Conservation (phyloP, 2,797 vertebrate genomes). For the Arremon brunneinucha region DNA sequence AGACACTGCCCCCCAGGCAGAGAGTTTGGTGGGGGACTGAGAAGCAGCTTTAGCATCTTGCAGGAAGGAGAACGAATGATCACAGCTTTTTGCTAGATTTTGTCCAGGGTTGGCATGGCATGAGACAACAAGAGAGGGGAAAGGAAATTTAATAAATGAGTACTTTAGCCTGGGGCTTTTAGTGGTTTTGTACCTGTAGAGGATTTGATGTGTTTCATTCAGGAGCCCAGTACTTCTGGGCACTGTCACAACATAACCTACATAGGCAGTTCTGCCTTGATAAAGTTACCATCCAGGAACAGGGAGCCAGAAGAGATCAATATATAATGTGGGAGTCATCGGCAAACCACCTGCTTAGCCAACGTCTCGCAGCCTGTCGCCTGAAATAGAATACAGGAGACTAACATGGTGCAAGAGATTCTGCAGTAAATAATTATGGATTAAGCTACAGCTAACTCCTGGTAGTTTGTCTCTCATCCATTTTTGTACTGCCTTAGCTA, state of each 20-base stretch:
- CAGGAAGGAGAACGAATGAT: background rate
- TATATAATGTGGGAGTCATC: constrained; percentile 17
- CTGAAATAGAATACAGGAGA: constrained; percentile 39
- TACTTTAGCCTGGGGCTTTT: background rate
- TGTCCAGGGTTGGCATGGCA: background rate
- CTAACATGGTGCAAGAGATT: background rate
- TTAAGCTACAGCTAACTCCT: background rate
- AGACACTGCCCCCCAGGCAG: background rate
- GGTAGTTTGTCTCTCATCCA: background rate
- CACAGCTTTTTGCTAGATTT: background rate
- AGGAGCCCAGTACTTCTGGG: background rate
- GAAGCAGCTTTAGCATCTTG: background rate
- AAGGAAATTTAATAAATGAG: background rate
- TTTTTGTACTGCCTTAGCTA: background rate
- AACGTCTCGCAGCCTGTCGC: background rate
- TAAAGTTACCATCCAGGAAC: constrained; percentile 13
- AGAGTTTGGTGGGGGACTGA: background rate
- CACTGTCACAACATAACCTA: background rate
- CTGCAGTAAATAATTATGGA: background rate
- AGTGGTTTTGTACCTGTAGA: background rate
- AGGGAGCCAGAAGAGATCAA: constrained; percentile 19
- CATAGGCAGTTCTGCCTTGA: background rate
- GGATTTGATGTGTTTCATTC: background rate
- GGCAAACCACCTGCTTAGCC: constrained; percentile 37
- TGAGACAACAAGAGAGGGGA: background rate